phyloP scores from a whole-genome alignment of 2,888 invertebrate species.

The Alviniconcha strummeri region DNA sequence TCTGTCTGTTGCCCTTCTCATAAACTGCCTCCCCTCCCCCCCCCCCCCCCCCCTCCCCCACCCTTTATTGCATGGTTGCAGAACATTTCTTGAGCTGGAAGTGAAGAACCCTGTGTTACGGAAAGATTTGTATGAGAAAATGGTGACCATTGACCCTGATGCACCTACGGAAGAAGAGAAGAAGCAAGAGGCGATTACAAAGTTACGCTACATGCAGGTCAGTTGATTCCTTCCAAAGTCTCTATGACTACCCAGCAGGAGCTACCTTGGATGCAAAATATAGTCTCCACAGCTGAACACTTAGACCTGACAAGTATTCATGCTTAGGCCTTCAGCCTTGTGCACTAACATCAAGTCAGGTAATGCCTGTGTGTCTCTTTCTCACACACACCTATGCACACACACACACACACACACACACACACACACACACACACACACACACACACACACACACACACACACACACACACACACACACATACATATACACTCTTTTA shows the following conservation, averaged over 20 bases:
- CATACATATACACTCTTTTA: too few relatives aligned
- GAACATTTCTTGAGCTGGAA: constrained; percentile 95
- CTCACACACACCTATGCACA: neutral
- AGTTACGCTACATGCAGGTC: constrained; percentile 91
- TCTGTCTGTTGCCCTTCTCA: neutral
- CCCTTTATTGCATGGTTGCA: constrained; percentile 40
- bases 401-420: constrained; percentile 12
- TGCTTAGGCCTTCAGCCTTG: too few relatives aligned
- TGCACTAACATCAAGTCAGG: too few relatives aligned
- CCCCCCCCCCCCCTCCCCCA: too few relatives aligned
- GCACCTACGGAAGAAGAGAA: constrained; percentile 92
- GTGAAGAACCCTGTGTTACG: constrained; percentile 90
- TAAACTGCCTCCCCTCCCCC: too few relatives aligned
- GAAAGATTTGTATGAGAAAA: constrained; percentile 93
- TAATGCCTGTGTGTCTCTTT: too few relatives aligned
- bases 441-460: constrained; percentile 11
- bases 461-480: neutral
- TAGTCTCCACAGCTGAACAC: too few relatives aligned
- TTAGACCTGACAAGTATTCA: too few relatives aligned
- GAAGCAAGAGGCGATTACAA: constrained; percentile 88
- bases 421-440: neutral
- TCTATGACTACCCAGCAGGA: too few relatives aligned
- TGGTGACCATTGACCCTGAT: constrained; percentile 91
- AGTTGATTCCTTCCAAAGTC: neutral
- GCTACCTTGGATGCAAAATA: too few relatives aligned